Conservation (phyloP, 2,113 vertebrate genomes). For the Cololabis saira region DNA sequence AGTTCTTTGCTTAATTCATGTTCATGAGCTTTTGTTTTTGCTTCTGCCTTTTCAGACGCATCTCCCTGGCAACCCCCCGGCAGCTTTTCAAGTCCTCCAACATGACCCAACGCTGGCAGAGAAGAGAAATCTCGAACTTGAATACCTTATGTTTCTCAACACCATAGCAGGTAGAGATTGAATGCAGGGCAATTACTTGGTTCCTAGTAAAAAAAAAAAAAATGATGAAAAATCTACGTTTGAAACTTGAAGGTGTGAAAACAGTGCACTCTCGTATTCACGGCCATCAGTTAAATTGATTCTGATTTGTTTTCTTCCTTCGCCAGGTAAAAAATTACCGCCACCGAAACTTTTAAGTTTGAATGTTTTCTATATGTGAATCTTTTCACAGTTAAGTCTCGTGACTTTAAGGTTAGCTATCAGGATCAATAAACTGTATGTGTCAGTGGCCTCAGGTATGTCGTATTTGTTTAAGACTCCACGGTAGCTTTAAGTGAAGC, state of each 20-base stretch:
- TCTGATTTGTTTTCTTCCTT: conserved; percentile 63
- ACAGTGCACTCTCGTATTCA: conserved; percentile 23
- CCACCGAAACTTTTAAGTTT: conserved; percentile 34
- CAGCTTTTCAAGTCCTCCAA: conserved; percentile 99
- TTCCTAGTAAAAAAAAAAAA: not conserved
- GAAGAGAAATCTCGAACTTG: conserved; percentile 98
- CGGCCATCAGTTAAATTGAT: conserved; percentile 50
- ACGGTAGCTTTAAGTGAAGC: conserved; percentile 35
- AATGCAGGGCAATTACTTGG: not conserved
- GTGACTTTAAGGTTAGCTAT: conserved; percentile 45
- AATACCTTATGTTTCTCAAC: conserved; percentile 99
- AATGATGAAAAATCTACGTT: not conserved
- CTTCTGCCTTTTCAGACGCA: conserved; percentile 83
- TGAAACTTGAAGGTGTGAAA: conserved; percentile 9
- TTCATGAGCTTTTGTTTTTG: not conserved
- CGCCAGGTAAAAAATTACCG: not conserved
- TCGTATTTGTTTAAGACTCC: conserved; percentile 63
- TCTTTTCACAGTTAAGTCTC: conserved; percentile 42
- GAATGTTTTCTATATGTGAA: conserved; percentile 47
- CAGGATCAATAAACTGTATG: conserved; percentile 55
- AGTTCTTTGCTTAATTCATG: not conserved
- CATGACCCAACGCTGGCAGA: conserved; percentile 99
- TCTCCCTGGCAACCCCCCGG: conserved; percentile 93
- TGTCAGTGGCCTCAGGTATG: conserved; percentile 55
- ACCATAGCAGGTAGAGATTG: conserved; percentile 91